These are phyloP conservation scores for Onychostruthus taczanowskii DNA, from an alignment of 2,113 vertebrate species.

Conservation along the genomic window DNA sequence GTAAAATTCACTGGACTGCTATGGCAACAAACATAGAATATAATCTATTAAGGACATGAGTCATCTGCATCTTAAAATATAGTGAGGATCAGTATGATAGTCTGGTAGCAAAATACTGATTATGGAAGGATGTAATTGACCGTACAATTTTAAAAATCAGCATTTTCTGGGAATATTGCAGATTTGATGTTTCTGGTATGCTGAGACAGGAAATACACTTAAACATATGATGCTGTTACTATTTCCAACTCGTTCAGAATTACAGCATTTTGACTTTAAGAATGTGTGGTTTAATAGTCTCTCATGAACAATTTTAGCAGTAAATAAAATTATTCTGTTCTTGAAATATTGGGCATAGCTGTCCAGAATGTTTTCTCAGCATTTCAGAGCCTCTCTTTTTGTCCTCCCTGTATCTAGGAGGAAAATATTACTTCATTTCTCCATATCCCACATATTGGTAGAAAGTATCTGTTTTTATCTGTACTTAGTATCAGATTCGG, in stretches of 20 bases:
- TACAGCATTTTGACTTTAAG: background rate
- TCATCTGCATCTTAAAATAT: conserved; percentile 47
- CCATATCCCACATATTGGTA: background rate
- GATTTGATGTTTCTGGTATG: background rate
- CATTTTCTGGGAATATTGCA: background rate
- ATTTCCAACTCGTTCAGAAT: background rate
- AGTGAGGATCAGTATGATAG: background rate
- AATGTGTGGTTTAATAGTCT: background rate
- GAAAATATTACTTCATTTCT: background rate
- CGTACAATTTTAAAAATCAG: conserved; percentile 19
- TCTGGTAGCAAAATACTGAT: conserved; percentile 2
- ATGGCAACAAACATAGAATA: background rate
- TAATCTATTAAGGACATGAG: conserved; percentile 17
- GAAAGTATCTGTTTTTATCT: background rate
- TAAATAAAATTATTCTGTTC: background rate
- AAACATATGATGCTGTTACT: background rate
- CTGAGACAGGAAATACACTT: background rate
- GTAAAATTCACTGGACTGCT: background rate
- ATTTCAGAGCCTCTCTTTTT: background rate
- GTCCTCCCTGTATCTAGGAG: fast-evolving
- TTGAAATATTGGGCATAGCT: background rate
- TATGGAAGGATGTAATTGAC: background rate
- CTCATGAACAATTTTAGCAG: background rate
- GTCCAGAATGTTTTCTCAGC: background rate
- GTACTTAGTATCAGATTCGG: background rate